A percentile compares a stretch with the other conserved stretches of the same genome.
Conservation (phyloP, 2,888 invertebrate genomes). For the Exocentrus adspersus region DNA sequence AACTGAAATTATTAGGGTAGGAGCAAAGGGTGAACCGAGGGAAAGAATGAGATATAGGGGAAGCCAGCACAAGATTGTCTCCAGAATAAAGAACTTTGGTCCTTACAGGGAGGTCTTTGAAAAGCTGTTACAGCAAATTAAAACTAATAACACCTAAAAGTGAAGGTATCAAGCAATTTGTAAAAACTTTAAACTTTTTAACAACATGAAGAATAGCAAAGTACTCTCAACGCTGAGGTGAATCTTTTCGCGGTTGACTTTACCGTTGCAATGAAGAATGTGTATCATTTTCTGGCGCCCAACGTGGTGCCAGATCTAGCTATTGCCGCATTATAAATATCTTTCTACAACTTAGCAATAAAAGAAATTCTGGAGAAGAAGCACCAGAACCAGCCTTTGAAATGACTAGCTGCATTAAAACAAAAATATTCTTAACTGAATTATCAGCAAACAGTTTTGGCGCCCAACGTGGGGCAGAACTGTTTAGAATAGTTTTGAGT, state of each 20-base stretch:
- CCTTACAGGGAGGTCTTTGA: slow-evolving; percentile 13
- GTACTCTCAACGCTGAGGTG: background rate
- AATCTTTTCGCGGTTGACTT: background rate
- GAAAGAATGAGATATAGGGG: slow-evolving; percentile 18
- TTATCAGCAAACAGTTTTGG: too few relatives aligned
- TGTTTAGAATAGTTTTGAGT: too few relatives aligned
- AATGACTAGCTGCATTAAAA: too few relatives aligned
- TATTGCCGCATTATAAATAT: too few relatives aligned
- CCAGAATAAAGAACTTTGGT: slow-evolving; percentile 41
- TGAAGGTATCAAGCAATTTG: background rate
- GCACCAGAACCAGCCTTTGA: too few relatives aligned
- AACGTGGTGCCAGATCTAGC: too few relatives aligned
- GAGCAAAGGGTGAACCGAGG: slow-evolving; percentile 17
- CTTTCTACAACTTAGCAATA: too few relatives aligned
- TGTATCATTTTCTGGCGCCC: too few relatives aligned
- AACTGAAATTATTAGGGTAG: slow-evolving; percentile 23
- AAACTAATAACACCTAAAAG: background rate
- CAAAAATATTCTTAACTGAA: too few relatives aligned
- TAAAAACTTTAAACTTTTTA: background rate
- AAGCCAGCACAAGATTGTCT: slow-evolving; percentile 26
- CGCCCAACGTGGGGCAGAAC: too few relatives aligned
- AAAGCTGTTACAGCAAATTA: too few relatives aligned
- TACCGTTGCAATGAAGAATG: background rate
- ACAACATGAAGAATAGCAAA: background rate
- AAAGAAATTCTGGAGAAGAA: too few relatives aligned